These are phyloP conservation scores for Petrolisthes manimaculis DNA, from an alignment of 2,888 invertebrate genomes.

Conservation along the genomic window DNA sequence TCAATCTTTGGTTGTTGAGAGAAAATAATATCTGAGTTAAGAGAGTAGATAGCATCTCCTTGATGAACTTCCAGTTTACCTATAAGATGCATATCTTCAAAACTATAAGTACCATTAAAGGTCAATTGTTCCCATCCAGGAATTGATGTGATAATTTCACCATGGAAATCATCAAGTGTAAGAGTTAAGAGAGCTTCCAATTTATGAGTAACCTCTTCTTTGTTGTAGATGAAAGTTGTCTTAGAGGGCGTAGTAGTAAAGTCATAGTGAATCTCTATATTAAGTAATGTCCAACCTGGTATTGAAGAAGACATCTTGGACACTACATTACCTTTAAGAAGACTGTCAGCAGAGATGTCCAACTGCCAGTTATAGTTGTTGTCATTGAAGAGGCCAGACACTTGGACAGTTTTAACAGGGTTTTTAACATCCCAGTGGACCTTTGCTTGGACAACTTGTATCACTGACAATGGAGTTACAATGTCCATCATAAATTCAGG, in stretches of 20 bases:
- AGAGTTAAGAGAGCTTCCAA: constrained; percentile 20
- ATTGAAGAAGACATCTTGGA: constrained; percentile 34
- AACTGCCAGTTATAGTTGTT: constrained; percentile 27
- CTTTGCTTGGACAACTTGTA: constrained; percentile 34
- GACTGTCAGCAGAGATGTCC: constrained; percentile 36
- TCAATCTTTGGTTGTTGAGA: constrained; percentile 33
- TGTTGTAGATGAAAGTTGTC: constrained; percentile 13
- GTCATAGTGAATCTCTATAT: constrained; percentile 23
- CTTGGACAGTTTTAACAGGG: constrained; percentile 24
- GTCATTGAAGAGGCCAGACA: constrained; percentile 34
- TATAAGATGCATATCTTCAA: background rate
- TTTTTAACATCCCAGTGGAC: constrained; percentile 45
- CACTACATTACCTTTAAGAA: constrained; percentile 2
- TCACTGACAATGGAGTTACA: constrained; percentile 54
- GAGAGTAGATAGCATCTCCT: constrained; percentile 19
- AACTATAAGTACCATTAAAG: constrained; percentile 33
- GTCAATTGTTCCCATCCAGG: constrained; percentile 44
- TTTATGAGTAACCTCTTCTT: constrained; percentile 29
- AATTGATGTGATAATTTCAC: constrained; percentile 38
- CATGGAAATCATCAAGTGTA: constrained; percentile 3
- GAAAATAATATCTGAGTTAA: constrained; percentile 25
- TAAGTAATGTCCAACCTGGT: constrained; percentile 37
- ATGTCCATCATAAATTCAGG: constrained; percentile 50
- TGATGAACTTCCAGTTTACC: constrained; percentile 13
- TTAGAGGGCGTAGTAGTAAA: constrained; percentile 33